Evolutionary conservation across 2,113 vertebrate genomes (phyloP).

Genomic region (Triplophysa tibetana): DNA sequence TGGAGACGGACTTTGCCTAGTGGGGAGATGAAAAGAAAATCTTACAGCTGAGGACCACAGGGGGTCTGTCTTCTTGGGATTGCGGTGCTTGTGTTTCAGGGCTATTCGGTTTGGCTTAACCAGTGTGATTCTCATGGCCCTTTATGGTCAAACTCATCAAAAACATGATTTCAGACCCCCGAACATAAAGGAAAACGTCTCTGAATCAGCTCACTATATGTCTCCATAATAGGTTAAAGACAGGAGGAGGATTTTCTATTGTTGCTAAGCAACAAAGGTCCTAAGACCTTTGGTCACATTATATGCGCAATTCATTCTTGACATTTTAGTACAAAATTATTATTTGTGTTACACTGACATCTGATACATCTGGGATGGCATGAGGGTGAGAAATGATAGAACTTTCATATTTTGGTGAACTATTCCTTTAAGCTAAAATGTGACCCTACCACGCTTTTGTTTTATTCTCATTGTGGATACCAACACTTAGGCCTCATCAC

Average conservation of each 20-base stretch:
- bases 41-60: constrained; percentile 41
- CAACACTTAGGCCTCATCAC: too few species aligned
- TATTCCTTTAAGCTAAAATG: too few species aligned
- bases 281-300: background rate
- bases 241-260: background rate
- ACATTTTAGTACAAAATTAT: too few species aligned
- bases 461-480: too few species aligned
- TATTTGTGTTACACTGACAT: too few species aligned
- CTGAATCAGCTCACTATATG: background rate
- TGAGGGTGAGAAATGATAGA: too few species aligned
- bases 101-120: constrained; percentile 23
- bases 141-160: constrained; percentile 33
- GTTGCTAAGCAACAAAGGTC: background rate
- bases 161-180: constrained; percentile 24
- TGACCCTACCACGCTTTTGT: too few species aligned
- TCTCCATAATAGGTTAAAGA: constrained; percentile 28
- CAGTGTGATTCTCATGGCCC: constrained; percentile 30
- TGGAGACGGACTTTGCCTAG: constrained; percentile 43
- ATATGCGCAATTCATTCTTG: too few species aligned
- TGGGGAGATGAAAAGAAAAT: constrained; percentile 53
- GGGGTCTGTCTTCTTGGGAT: constrained; percentile 31
- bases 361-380: too few species aligned
- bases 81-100: constrained; percentile 5
- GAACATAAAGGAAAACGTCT: constrained; percentile 15
- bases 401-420: too few species aligned